These are phyloP conservation scores for Centropristis striata DNA, from an alignment of 2,113 vertebrate species.

Conservation along the genomic window DNA sequence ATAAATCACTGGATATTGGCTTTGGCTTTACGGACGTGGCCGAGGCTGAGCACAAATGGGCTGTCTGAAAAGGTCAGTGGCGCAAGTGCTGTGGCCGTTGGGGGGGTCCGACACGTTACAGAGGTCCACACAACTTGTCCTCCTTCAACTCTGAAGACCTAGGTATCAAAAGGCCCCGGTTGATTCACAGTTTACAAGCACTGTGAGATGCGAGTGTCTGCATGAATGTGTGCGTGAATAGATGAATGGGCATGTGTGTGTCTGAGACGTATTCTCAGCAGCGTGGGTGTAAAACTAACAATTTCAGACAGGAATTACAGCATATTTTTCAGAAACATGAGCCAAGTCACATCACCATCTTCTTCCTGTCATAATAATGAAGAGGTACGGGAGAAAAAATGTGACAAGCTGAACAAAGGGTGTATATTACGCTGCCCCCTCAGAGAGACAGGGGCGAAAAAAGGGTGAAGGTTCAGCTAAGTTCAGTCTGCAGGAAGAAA, in stretches of 20 bases:
- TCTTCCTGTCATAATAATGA: slow-evolving; percentile 13
- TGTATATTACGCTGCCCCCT: background rate
- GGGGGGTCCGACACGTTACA: slow-evolving; percentile 32
- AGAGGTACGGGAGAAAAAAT: slow-evolving; percentile 15
- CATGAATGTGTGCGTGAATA: slow-evolving; percentile 22
- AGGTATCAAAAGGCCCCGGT: slow-evolving; percentile 55
- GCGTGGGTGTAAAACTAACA: slow-evolving; percentile 35
- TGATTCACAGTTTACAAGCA: slow-evolving; percentile 35
- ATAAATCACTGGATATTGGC: slow-evolving; percentile 73
- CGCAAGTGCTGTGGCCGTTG: slow-evolving; percentile 45
- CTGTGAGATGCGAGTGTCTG: slow-evolving; percentile 5
- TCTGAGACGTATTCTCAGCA: slow-evolving; percentile 28
- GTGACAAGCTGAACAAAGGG: slow-evolving; percentile 29
- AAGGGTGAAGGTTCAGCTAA: slow-evolving; percentile 42
- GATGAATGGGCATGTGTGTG: slow-evolving; percentile 36
- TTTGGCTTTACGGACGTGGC: slow-evolving; percentile 57
- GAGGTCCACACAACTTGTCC: slow-evolving; percentile 53
- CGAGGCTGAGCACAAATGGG: slow-evolving; percentile 34
- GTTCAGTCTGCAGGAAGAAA: slow-evolving; percentile 52
- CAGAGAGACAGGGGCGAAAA: slow-evolving; percentile 30
- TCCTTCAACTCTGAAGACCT: slow-evolving; percentile 41
- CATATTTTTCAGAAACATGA: slow-evolving; percentile 33
- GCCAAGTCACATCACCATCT: slow-evolving; percentile 13
- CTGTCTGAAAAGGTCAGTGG: slow-evolving; percentile 75
- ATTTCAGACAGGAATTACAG: slow-evolving; percentile 28